Evolutionary conservation across 2,797 vertebrate genomes (phyloP).

Genomic region (Zenarchopterus dispar): DNA sequence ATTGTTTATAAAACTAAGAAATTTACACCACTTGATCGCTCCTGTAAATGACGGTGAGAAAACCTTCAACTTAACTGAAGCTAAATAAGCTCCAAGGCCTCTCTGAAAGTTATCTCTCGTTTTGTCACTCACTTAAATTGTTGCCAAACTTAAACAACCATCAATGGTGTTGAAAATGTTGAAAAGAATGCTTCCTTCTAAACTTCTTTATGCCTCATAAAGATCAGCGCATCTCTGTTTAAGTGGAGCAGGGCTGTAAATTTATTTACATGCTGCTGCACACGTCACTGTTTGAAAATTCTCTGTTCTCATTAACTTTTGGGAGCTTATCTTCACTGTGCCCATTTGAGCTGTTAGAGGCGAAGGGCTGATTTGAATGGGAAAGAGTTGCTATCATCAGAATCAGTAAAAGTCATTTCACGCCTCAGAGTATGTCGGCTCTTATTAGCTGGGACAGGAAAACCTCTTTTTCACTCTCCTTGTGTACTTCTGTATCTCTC

Average conservation of each 20-base stretch:
- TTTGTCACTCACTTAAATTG: too few relatives aligned
- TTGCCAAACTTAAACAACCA: too few relatives aligned
- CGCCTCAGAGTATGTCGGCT: constrained; percentile 69
- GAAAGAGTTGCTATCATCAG: constrained; percentile 66
- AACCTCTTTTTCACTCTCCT: constrained; percentile 60
- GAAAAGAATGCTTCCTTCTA: too few relatives aligned
- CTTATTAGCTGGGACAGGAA: constrained; percentile 71
- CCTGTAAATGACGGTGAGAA: too few relatives aligned
- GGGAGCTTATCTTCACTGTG: constrained; percentile 58
- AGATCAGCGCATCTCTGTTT: not conserved
- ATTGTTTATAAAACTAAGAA: too few relatives aligned
- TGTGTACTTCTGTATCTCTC: constrained; percentile 25
- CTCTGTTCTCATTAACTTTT: constrained; percentile 54
- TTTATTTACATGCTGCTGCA: not conserved
- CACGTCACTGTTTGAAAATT: constrained; percentile 32
- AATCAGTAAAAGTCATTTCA: constrained; percentile 80
- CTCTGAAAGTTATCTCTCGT: too few relatives aligned
- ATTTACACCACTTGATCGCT: too few relatives aligned
- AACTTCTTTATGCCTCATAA: too few relatives aligned
- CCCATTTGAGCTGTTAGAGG: constrained; percentile 45
- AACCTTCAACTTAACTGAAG: too few relatives aligned
- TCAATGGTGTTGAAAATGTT: too few relatives aligned
- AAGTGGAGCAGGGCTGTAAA: not conserved
- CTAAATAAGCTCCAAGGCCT: too few relatives aligned
- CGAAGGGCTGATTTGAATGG: constrained; percentile 64